phyloP scores from a whole-genome alignment of 2,113 vertebrate species.

The Bubo blakistoni region DNA sequence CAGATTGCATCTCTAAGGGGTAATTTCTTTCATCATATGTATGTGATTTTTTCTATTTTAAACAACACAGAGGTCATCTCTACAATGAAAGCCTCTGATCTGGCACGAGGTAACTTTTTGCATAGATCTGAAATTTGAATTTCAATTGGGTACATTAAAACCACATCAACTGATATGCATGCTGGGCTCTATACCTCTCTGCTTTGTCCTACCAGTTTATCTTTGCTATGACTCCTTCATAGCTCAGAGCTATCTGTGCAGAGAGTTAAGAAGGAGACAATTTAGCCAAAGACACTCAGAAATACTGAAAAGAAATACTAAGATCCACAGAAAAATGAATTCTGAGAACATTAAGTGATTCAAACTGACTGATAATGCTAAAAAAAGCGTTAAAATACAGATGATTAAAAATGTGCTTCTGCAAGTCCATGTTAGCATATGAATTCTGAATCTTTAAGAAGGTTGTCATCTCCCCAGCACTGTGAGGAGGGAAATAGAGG shows the following conservation, averaged over 20 bases:
- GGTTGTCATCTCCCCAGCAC: neutral
- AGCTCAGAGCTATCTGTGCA: neutral
- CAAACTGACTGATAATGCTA: neutral
- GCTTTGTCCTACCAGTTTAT: neutral
- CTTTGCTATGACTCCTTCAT: neutral
- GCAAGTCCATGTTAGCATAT: neutral
- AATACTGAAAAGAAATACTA: neutral
- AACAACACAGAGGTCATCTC: neutral
- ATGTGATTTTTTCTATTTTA: neutral
- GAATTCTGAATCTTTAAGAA: neutral
- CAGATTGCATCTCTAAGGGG: neutral
- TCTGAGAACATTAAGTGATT: neutral
- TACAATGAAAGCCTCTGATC: constrained; percentile 23
- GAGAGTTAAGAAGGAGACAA: neutral
- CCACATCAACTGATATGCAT: neutral
- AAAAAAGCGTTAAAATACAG: neutral
- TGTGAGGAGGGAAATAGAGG: neutral
- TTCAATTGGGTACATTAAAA: constrained; percentile 5
- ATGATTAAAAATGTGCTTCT: neutral
- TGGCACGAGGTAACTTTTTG: neutral
- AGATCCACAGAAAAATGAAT: neutral
- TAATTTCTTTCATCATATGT: neutral
- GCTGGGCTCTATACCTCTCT: neutral
- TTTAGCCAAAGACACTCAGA: neutral
- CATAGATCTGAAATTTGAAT: neutral